A percentile compares a stretch with the other conserved stretches of the same genome.
These are phyloP conservation scores for Luperina testacea DNA, from an alignment of 2,888 invertebrate genomes.

Conservation along the genomic window DNA sequence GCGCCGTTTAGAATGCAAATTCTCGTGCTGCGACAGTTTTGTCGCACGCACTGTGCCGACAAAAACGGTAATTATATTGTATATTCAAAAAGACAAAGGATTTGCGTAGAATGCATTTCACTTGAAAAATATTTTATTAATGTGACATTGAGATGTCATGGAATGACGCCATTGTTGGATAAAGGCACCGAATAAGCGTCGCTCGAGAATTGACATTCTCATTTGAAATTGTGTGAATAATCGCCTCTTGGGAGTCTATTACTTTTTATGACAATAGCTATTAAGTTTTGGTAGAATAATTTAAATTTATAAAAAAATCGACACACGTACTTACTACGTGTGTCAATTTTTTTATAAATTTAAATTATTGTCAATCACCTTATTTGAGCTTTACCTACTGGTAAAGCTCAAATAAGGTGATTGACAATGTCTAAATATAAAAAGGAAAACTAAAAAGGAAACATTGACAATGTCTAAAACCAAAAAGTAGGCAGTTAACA, in stretches of 20 bases:
- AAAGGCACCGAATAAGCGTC: constrained; percentile 33
- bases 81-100: constrained; percentile 38
- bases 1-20: constrained; percentile 69
- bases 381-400: too few species aligned
- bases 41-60: constrained; percentile 56
- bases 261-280: background rate
- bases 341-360: too few species aligned
- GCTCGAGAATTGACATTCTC: constrained; percentile 27
- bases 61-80: constrained; percentile 58
- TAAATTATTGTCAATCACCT: too few species aligned
- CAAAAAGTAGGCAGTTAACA: too few species aligned
- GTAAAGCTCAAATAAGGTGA: too few species aligned
- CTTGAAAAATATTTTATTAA: constrained; percentile 46
- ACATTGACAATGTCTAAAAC: too few species aligned
- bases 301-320: background rate
- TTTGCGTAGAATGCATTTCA: constrained; percentile 55
- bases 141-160: constrained; percentile 40
- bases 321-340: too few species aligned
- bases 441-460: too few species aligned
- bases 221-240: constrained; percentile 16
- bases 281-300: background rate
- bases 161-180: constrained; percentile 21
- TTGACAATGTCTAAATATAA: too few species aligned
- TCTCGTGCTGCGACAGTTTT: constrained; percentile 62
- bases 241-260: constrained; percentile 12